A percentile compares a stretch with the other conserved stretches of the same genome.
These are phyloP conservation scores for Stomatorhinus walkeri DNA, from an alignment of 2,797 vertebrate genomes.

Conservation along the genomic window DNA sequence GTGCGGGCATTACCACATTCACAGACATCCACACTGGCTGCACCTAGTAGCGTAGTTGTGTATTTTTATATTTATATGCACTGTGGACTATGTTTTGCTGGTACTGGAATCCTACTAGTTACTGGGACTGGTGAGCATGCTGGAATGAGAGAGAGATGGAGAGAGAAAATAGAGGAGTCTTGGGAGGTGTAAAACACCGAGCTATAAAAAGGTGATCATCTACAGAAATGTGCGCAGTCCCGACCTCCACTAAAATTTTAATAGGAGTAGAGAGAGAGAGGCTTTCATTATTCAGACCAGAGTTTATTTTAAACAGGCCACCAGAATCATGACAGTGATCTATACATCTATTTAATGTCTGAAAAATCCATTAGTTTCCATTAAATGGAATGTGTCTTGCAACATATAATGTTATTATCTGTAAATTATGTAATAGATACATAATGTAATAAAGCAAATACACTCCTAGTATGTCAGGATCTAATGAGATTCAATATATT, in stretches of 20 bases:
- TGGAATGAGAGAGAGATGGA: neutral
- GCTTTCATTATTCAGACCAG: conserved; percentile 14
- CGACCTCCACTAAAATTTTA: neutral
- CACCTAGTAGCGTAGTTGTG: neutral
- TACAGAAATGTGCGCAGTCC: neutral
- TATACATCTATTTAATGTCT: conserved; percentile 7
- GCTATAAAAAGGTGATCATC: neutral
- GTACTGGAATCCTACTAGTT: neutral
- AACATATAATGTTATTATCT: neutral
- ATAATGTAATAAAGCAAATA: neutral
- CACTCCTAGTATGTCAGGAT: neutral
- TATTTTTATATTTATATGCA: neutral
- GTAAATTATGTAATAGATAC: neutral
- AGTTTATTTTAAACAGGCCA: neutral
- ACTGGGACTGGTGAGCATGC: neutral
- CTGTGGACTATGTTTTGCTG: neutral
- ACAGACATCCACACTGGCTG: neutral
- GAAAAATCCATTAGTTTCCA: neutral
- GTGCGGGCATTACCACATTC: neutral
- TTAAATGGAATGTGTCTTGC: neutral
- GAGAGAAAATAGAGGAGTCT: neutral
- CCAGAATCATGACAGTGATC: neutral
- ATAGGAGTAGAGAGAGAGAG: neutral
- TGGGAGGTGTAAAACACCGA: neutral
- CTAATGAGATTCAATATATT: neutral